A percentile compares a stretch with the other conserved stretches of the same genome.
Evolutionary conservation across 2,797 vertebrate species (phyloP).

Genomic region (Hydrocynus forskahlii): DNA sequence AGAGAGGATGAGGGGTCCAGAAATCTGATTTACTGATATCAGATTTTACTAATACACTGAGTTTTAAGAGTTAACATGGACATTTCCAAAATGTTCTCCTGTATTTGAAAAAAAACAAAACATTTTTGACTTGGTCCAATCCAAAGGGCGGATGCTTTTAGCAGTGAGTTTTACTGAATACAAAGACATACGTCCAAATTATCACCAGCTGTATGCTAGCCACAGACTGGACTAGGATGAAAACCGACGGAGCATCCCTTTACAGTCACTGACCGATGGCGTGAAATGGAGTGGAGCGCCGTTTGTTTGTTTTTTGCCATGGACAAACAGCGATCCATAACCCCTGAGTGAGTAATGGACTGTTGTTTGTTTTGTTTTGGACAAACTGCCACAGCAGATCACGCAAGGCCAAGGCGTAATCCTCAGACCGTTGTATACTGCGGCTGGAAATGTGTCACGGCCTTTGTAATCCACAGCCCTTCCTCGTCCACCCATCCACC

Average conservation of each 20-base stretch:
- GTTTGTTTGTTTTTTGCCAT: background rate
- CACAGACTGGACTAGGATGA: background rate
- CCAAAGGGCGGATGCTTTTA: too few relatives aligned
- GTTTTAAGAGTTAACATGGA: too few relatives aligned
- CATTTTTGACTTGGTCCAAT: too few relatives aligned
- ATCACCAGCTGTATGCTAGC: too few relatives aligned
- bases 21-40: too few relatives aligned
- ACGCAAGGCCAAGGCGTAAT: background rate
- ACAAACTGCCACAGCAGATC: background rate
- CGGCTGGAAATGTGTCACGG: background rate
- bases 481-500: background rate
- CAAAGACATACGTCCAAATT: too few relatives aligned
- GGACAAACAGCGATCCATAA: slow-evolving; percentile 15
- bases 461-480: slow-evolving; percentile 14
- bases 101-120: too few relatives aligned
- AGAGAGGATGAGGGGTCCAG: too few relatives aligned
- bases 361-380: background rate
- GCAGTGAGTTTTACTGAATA: too few relatives aligned
- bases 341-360: background rate
- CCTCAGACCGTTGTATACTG: slow-evolving; percentile 9
- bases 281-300: background rate
- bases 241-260: background rate
- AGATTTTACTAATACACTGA: too few relatives aligned
- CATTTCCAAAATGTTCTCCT: too few relatives aligned
- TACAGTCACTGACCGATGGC: slow-evolving; percentile 12